Evolutionary conservation across 2,888 invertebrate species (phyloP), one percentile per base, ranked within the genome.

Genomic region (Eristalis intricaria): DNA sequence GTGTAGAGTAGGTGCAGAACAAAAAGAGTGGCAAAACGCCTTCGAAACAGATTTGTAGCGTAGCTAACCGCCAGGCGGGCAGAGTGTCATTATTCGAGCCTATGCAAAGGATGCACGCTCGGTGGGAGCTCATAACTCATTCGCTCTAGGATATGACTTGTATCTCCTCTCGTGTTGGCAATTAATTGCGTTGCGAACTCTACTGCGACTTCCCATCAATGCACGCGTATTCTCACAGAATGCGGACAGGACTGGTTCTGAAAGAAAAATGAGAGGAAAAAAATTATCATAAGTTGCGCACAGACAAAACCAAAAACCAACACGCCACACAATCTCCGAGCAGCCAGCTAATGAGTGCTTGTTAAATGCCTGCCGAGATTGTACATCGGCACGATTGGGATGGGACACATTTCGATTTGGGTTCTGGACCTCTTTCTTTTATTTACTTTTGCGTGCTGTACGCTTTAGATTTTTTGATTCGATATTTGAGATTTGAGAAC

Each of bases 21-120:
- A 87, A 76, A 87, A 87, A 87, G 68, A 80, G 87, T 87, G 87
- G 87, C 87, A 77, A 87, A 87, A 87, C 87, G 87, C 87, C 87
- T 87, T 87, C 87, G 71, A 80, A 87, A 84, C 75, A 80, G 79
- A 87, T 87, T 87, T 87, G 84, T 84, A 75, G 73, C 78, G 71
- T 86, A 75, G 78, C 83, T 68, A 76, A 84, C 70, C 71, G 73
- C 71, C 58, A 69, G 23, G 32, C 50, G 50, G 40, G 68, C 65
- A 68, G 75, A 58, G 63, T 75, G 70, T 60, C 71, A 83, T 87
- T 69, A 83, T 71, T 86, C 60, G 73, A 66, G 74, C 64, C 74
- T 78, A 60, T 61, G 56, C 66, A 64, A 66, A 76, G 71, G 76
- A 85, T 73, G 84, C 58, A 74, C 35, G 69, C 43, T 81, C 32